Evolutionary conservation across 2,888 invertebrate genomes (phyloP).

Genomic region (Aphodius sticticus): DNA sequence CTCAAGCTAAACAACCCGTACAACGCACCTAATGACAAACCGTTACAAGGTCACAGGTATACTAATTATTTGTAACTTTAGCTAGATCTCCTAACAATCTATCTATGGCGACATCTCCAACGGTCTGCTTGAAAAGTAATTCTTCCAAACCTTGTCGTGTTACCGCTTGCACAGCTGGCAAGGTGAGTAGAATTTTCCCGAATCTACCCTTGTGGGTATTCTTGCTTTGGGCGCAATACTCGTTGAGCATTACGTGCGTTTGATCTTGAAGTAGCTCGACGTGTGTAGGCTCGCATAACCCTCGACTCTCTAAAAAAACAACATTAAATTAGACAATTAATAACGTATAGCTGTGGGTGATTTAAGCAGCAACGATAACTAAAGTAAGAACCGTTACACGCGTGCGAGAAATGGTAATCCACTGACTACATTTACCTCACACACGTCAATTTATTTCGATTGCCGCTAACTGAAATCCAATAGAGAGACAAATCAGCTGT

Average conservation of each 20-base stretch:
- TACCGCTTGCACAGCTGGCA: conserved; percentile 69
- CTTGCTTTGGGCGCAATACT: conserved; percentile 66
- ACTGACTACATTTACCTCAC: no score
- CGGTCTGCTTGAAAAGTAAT: conserved; percentile 80
- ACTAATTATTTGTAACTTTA: conserved; percentile 52
- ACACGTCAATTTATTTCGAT: no score
- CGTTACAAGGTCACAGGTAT: no score
- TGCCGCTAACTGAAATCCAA: no score
- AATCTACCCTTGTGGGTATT: conserved; percentile 66
- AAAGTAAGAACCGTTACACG: no score
- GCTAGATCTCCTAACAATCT: conserved; percentile 73
- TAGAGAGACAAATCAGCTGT: no score
- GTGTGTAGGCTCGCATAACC: conserved; percentile 67
- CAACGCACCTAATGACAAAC: no score
- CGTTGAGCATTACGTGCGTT: conserved; percentile 78
- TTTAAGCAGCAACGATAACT: no score
- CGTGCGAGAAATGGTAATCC: no score
- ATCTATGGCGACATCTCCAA: conserved; percentile 78
- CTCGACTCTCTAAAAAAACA: conserved; percentile 65
- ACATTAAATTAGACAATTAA: conserved; percentile 14
- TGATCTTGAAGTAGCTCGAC: conserved; percentile 81
- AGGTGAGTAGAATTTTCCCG: conserved; percentile 75
- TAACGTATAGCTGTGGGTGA: neutral
- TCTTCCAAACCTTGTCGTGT: conserved; percentile 64
- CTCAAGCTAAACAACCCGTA: no score